Percentiles rank a stretch among this genome's conserved stretches.
Evolutionary conservation across 2,888 invertebrate species (phyloP).

Genomic region (Fragum fragum): DNA sequence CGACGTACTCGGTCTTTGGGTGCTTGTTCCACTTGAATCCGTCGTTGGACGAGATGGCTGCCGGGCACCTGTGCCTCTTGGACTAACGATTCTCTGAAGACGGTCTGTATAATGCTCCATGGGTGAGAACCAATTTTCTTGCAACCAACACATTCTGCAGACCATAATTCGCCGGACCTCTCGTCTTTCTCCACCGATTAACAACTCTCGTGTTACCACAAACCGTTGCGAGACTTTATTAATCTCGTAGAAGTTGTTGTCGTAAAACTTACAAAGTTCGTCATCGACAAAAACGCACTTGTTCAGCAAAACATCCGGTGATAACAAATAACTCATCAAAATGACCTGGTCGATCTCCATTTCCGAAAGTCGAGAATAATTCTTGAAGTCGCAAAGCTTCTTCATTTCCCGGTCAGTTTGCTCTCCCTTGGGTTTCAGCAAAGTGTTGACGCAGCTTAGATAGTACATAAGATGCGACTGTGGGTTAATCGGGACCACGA

Average conservation of each 20-base stretch:
- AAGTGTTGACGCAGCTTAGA: slow-evolving; percentile 36
- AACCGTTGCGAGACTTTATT: slow-evolving; percentile 32
- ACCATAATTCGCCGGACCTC: slow-evolving; percentile 34
- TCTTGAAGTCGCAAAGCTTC: slow-evolving; percentile 37
- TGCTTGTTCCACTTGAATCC: not conserved
- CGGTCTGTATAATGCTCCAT: slow-evolving; percentile 37
- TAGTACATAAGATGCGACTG: slow-evolving; percentile 44
- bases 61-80: slow-evolving; percentile 2
- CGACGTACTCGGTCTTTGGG: not conserved
- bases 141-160: slow-evolving; percentile 38
- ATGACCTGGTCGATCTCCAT: slow-evolving; percentile 29
- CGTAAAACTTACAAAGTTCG: slow-evolving; percentile 36
- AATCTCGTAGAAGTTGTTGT: slow-evolving; percentile 42
- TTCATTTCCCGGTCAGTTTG: slow-evolving; percentile 31
- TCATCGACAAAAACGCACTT: slow-evolving; percentile 35
- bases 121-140: slow-evolving; percentile 36
- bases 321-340: slow-evolving; percentile 31
- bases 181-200: slow-evolving; percentile 35
- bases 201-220: slow-evolving; percentile 32
- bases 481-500: slow-evolving; percentile 33
- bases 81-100: slow-evolving; percentile 1
- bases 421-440: slow-evolving; percentile 31
- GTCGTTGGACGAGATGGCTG: not conserved
- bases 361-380: slow-evolving; percentile 32
- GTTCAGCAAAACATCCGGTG: slow-evolving; percentile 39